phyloP scores from a whole-genome alignment of 2,797 vertebrate species.

The Centropyge bicolor region DNA sequence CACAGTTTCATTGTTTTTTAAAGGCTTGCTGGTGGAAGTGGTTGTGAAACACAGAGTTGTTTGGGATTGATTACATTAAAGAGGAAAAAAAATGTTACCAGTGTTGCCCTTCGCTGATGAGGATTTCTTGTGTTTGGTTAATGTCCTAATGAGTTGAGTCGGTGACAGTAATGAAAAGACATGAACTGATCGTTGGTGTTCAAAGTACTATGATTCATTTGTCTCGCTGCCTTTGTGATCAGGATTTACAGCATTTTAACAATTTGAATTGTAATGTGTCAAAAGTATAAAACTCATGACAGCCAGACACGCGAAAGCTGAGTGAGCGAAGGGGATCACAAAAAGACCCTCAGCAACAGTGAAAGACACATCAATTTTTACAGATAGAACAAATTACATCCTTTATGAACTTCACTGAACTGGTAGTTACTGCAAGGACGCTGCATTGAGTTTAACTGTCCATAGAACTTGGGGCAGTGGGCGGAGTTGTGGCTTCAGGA shows the following conservation, averaged over 20 bases:
- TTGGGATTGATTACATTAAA: not conserved
- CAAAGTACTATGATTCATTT: not conserved
- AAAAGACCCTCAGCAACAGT: not conserved
- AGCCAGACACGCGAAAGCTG: not conserved
- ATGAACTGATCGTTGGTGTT: not conserved
- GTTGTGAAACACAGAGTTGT: not conserved
- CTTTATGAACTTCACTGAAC: slow-evolving; percentile 21
- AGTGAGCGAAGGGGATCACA: not conserved
- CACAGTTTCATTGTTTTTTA: not conserved
- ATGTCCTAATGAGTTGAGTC: not conserved
- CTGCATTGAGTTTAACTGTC: not conserved
- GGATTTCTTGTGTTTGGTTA: not conserved
- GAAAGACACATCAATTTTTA: not conserved
- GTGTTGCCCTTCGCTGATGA: not conserved
- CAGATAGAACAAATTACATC: not conserved
- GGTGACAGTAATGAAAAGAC: not conserved
- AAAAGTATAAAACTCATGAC: not conserved
- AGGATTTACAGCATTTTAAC: too few species aligned
- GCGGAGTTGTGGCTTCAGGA: not conserved
- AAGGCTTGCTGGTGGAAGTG: not conserved
- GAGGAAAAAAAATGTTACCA: not conserved
- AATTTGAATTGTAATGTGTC: slow-evolving; percentile 1
- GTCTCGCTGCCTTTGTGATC: slow-evolving; percentile 5
- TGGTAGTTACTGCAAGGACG: slow-evolving; percentile 14
- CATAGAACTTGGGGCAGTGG: not conserved